A percentile compares a stretch with the other conserved stretches of the same genome.
These are phyloP conservation scores for Sipha maydis DNA, from an alignment of 2,888 invertebrate species.

Conservation along the genomic window DNA sequence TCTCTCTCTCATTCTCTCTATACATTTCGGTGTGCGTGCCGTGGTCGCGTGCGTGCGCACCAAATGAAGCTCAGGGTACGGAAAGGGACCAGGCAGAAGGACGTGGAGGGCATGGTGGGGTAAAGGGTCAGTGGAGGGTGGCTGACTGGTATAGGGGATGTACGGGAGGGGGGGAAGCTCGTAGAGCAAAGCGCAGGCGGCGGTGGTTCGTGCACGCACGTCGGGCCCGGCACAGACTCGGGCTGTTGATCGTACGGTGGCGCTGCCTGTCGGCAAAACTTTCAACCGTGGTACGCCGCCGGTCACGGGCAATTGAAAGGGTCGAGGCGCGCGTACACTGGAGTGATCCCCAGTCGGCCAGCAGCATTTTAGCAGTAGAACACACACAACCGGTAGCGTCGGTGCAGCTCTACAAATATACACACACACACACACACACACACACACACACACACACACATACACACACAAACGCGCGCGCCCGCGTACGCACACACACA, in stretches of 20 bases:
- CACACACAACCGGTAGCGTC: constrained; percentile 46
- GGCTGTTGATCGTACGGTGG: constrained; percentile 33
- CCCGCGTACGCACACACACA: neutral
- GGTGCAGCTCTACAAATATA: constrained; percentile 7
- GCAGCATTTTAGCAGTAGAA: constrained; percentile 59
- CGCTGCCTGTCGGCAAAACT: constrained; percentile 39
- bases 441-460: neutral
- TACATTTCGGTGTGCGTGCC: too few relatives aligned
- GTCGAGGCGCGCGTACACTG: constrained; percentile 27
- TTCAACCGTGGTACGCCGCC: neutral
- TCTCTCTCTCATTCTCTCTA: too few relatives aligned
- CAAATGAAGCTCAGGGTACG: too few relatives aligned
- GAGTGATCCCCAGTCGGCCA: constrained; percentile 47
- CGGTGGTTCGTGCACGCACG: neutral
- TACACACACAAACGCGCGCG: neutral
- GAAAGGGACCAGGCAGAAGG: too few relatives aligned
- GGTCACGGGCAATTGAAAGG: constrained; percentile 41
- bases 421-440: neutral
- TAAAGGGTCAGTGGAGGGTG: too few relatives aligned
- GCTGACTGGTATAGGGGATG: too few relatives aligned
- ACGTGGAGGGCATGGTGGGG: too few relatives aligned
- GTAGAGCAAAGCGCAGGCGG: neutral
- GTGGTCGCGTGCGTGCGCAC: too few relatives aligned
- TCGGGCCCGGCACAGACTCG: neutral
- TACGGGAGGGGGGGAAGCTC: too few relatives aligned